Evolutionary conservation across 2,888 invertebrate species (phyloP), one percentile per base, ranked within the genome.

Genomic region (Salticus scenicus): DNA sequence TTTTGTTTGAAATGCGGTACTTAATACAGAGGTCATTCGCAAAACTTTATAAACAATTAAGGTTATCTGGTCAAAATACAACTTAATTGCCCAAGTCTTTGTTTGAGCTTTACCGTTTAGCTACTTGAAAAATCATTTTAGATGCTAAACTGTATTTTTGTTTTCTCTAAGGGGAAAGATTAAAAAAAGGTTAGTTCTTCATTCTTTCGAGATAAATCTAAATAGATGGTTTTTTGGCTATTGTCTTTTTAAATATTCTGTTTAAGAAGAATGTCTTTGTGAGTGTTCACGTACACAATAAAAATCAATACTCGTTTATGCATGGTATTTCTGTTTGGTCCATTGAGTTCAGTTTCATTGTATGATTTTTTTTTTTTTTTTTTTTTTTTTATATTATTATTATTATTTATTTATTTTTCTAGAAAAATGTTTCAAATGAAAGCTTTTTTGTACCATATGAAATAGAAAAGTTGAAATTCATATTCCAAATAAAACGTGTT

Each of bases 11-110:
- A 79, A 72, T 66, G 42, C 41, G 20, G 51, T 47, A 63, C n/a
- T 66, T 64, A 67, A 80, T 67, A 27, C 72, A 17, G 20, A 47
- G 83, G 76, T 83, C 83, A 83, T 28, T 37, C 51, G 8, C 72
- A 76, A 76, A 75, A 72, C 72, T 64, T 77, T 72, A 41, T 17
- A 27, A 72, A 83, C 83, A 77, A 83, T 83, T 77, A 77, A 83
- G 83, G 83, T 83, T 83, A 83, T 83, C 83, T 30, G 72, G 72
- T 72, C 37, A 72, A 27, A 72, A 47, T 31, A 31, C 24, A 31
- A 33, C 31, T 72, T 77, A 66, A 66, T 76, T 77, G 72, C 33
- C 37, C 41, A 77, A 72, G 47, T 72, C 77, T 77, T 83, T 83
- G 83, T 83, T 72, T 37, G 37, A 28, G 57, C 27, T 28, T 20